Conservation (phyloP, 2,797 vertebrate species). For the Naso thynnoides region DNA sequence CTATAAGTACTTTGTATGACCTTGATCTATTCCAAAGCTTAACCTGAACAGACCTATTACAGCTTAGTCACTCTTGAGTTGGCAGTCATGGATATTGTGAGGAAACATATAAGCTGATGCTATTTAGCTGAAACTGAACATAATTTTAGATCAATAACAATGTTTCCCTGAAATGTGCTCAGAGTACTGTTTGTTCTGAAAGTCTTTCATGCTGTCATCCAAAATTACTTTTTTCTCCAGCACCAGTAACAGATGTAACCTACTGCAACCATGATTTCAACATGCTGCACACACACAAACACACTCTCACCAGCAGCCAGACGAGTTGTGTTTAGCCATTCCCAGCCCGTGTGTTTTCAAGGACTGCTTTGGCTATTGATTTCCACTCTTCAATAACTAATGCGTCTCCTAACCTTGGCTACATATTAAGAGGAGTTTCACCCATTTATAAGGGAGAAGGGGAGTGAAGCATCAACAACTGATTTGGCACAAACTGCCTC, state of each 20-base stretch:
- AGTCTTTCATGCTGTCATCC: not conserved
- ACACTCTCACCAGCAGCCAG: slow-evolving; percentile 21
- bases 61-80: not conserved
- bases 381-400: slow-evolving; percentile 73
- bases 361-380: slow-evolving; percentile 76
- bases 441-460: slow-evolving; percentile 51
- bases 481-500: slow-evolving; percentile 64
- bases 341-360: slow-evolving; percentile 53
- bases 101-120: not conserved
- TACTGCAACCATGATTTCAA: slow-evolving; percentile 22
- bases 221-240: not conserved
- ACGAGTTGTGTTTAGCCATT: slow-evolving; percentile 67
- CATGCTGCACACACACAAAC: slow-evolving; percentile 7
- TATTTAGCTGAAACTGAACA: not conserved
- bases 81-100: not conserved
- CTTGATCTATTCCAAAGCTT: too few relatives aligned
- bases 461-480: slow-evolving; percentile 69
- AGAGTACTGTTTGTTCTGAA: not conserved
- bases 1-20: not conserved
- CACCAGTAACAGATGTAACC: not conserved
- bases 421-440: slow-evolving; percentile 65
- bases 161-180: not conserved
- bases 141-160: not conserved
- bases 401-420: slow-evolving; percentile 74
- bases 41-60: not conserved